phyloP scores from a whole-genome alignment of 2,888 invertebrate genomes.

The Latrodectus elegans region DNA sequence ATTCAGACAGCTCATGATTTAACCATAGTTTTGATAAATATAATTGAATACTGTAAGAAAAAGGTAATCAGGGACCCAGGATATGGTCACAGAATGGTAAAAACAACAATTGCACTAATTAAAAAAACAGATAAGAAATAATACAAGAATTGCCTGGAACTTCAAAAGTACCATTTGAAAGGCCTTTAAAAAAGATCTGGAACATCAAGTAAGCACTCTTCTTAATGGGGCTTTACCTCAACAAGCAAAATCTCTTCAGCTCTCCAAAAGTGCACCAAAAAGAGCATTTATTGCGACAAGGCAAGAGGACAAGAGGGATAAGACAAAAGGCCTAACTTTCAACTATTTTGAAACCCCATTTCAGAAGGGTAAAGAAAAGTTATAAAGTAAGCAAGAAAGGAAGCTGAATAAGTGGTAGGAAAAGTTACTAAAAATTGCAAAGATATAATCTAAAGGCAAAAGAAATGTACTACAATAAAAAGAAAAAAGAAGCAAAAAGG shows the following conservation, averaged over 20 bases:
- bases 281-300: not conserved
- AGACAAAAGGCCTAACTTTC: not conserved
- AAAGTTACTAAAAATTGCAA: not conserved
- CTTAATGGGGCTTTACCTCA: not conserved
- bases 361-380: not conserved
- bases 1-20: not conserved
- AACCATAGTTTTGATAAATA: not conserved
- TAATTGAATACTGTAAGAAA: slow-evolving; percentile 3
- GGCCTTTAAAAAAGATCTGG: not conserved
- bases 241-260: not conserved
- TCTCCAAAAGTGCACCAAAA: slow-evolving; percentile 11
- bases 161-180: slow-evolving; percentile 9
- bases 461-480: not conserved
- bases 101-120: not conserved
- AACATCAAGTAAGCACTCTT: not conserved
- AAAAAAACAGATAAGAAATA: not conserved
- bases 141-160: slow-evolving; percentile 14
- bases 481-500: not conserved
- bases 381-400: no score
- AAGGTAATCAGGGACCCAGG: not conserved
- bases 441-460: not conserved
- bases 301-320: no score
- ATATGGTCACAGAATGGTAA: slow-evolving; percentile 11
- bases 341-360: slow-evolving; percentile 8
- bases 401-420: not conserved